A percentile compares a stretch with the other conserved stretches of the same genome.
Evolutionary conservation across 2,113 vertebrate species (phyloP).

Genomic region (Corythornis cristatus): DNA sequence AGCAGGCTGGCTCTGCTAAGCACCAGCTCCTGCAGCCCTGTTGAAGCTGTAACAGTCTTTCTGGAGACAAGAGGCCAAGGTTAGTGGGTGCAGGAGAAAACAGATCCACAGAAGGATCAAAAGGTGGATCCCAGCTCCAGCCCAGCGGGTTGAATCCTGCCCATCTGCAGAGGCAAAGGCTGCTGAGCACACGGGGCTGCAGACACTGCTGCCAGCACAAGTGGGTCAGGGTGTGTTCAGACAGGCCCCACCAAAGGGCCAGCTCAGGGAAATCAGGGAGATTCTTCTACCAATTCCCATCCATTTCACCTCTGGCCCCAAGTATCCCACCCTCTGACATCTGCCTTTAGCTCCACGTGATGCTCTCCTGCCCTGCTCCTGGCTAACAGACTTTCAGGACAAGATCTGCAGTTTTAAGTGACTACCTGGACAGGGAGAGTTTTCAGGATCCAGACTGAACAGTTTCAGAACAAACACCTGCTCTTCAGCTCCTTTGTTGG

Average conservation of each 20-base stretch:
- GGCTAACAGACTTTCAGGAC: not conserved
- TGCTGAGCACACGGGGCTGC: not conserved
- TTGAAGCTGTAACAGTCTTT: not conserved
- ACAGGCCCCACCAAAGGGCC: not conserved
- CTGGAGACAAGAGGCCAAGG: not conserved
- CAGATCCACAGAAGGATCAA: not conserved
- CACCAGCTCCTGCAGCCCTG: not conserved
- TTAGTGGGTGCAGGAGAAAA: not conserved
- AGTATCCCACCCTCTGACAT: not conserved
- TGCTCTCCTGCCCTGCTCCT: not conserved
- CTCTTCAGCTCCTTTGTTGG: not conserved
- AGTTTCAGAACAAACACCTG: not conserved
- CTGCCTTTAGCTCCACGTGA: not conserved
- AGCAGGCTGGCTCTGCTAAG: not conserved
- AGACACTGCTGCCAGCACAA: not conserved
- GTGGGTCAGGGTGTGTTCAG: not conserved
- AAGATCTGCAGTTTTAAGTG: not conserved
- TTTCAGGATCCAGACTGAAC: not conserved
- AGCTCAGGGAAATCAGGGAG: not conserved
- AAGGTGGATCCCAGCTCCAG: not conserved
- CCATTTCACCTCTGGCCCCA: not conserved
- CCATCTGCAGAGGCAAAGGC: not conserved
- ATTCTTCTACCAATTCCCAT: not conserved
- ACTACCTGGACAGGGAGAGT: not conserved
- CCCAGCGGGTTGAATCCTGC: accelerated